Evolutionary conservation across 2,888 invertebrate species (phyloP).

Genomic region (Monoplex corrugatus): DNA sequence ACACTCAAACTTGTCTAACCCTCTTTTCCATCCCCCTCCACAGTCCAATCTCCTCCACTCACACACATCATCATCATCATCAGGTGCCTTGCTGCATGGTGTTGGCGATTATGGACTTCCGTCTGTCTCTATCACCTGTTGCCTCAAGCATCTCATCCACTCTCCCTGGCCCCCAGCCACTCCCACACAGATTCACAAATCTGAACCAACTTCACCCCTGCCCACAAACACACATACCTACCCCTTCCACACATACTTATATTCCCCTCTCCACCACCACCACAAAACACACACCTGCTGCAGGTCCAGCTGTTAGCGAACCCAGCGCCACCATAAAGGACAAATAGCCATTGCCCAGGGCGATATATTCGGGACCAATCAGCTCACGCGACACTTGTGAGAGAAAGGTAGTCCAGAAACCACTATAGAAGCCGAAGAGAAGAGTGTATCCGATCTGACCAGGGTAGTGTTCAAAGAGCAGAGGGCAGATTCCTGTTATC

Average conservation of each 20-base stretch:
- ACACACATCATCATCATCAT: not conserved
- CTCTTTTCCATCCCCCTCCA: no score
- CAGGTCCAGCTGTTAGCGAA: slow-evolving; percentile 74
- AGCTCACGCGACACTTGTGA: slow-evolving; percentile 74
- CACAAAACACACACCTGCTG: slow-evolving; percentile 68
- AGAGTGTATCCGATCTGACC: slow-evolving; percentile 79
- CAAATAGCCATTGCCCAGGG: slow-evolving; percentile 77
- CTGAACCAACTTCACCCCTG: no score
- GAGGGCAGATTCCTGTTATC: slow-evolving; percentile 76
- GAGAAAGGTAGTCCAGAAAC: slow-evolving; percentile 80
- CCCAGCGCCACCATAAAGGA: slow-evolving; percentile 78
- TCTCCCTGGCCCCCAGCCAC: not conserved
- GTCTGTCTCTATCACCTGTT: not conserved
- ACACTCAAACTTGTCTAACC: not conserved
- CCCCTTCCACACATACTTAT: not conserved
- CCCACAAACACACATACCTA: no score
- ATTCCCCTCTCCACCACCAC: not conserved
- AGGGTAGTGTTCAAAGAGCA: slow-evolving; percentile 76
- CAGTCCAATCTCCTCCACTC: not conserved
- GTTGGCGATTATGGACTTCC: no score
- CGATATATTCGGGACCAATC: slow-evolving; percentile 76
- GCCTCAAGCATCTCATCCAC: not conserved
- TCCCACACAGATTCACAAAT: no score
- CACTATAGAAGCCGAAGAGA: slow-evolving; percentile 78
- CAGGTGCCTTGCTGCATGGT: no score